Evolutionary conservation across 2,888 invertebrate species (phyloP).

Genomic region (Alloscopus bannaensis): DNA sequence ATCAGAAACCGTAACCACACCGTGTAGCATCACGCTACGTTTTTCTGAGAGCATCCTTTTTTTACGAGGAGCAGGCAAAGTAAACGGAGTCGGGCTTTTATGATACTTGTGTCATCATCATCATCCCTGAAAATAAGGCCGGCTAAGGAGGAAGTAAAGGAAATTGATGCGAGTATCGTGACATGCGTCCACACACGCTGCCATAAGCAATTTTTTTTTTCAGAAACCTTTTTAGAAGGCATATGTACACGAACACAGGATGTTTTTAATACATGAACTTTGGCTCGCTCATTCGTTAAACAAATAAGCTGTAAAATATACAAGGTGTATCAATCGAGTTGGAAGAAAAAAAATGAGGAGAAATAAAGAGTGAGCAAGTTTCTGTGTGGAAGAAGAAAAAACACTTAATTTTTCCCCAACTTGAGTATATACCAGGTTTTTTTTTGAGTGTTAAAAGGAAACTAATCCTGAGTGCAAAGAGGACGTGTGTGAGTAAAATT

Average conservation of each 20-base stretch:
- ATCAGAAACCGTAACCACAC: conserved; percentile 53
- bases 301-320: conserved; percentile 51
- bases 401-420: conserved; percentile 51
- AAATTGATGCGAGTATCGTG: conserved; percentile 24
- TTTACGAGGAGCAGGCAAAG: not conserved
- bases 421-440: not conserved
- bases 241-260: conserved; percentile 38
- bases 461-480: too few species aligned
- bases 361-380: conserved; percentile 39
- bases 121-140: conserved; percentile 2
- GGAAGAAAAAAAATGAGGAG: conserved; percentile 1
- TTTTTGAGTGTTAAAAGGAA: not conserved
- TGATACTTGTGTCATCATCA: conserved; percentile 24
- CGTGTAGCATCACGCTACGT: not conserved
- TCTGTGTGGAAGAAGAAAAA: conserved; percentile 9
- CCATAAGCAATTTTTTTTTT: not conserved
- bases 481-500: not conserved
- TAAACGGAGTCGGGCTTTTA: conserved; percentile 8
- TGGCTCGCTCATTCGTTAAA: conserved; percentile 47
- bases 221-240: not conserved
- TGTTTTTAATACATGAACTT: conserved; percentile 51
- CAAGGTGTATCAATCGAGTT: conserved; percentile 53
- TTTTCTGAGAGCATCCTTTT: not conserved
- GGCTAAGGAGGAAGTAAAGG: conserved; percentile 17
- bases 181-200: not conserved